Conservation (phyloP, 2,888 invertebrate species). For the Agrochola litura region DNA sequence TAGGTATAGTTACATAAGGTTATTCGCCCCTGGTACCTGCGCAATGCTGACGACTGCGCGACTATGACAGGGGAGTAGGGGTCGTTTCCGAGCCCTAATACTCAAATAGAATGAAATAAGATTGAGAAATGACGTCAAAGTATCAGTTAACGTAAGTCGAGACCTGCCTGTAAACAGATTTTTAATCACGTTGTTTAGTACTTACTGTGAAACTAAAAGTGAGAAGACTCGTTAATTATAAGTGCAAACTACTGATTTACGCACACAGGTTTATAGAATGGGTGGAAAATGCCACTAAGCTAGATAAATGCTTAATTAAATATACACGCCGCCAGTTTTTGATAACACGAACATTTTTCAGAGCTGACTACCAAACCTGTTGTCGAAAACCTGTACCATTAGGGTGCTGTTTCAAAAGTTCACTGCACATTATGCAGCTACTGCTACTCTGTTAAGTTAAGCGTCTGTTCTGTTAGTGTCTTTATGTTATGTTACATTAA, state of each 20-base stretch:
- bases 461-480: too few species aligned
- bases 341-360: slow-evolving; percentile 38
- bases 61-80: too few species aligned
- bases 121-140: neutral
- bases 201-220: slow-evolving; percentile 20
- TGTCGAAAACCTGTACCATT: slow-evolving; percentile 11
- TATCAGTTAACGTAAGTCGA: slow-evolving; percentile 10
- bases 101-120: neutral
- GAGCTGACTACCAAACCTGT: slow-evolving; percentile 1
- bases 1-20: slow-evolving; percentile 1
- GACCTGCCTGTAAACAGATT: slow-evolving; percentile 3
- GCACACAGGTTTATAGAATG: neutral
- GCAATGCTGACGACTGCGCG: neutral
- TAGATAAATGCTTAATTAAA: slow-evolving; percentile 31
- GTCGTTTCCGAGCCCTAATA: neutral
- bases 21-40: neutral
- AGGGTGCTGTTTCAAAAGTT: neutral
- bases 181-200: slow-evolving; percentile 12
- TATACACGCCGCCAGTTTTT: slow-evolving; percentile 23
- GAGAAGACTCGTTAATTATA: neutral
- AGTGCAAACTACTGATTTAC: slow-evolving; percentile 5
- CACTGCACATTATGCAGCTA: neutral
- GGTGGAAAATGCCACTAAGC: slow-evolving; percentile 34
- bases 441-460: neutral
- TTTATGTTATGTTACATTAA: too few species aligned